Conservation (phyloP, 2,113 vertebrate species). For the Nicator chloris region DNA sequence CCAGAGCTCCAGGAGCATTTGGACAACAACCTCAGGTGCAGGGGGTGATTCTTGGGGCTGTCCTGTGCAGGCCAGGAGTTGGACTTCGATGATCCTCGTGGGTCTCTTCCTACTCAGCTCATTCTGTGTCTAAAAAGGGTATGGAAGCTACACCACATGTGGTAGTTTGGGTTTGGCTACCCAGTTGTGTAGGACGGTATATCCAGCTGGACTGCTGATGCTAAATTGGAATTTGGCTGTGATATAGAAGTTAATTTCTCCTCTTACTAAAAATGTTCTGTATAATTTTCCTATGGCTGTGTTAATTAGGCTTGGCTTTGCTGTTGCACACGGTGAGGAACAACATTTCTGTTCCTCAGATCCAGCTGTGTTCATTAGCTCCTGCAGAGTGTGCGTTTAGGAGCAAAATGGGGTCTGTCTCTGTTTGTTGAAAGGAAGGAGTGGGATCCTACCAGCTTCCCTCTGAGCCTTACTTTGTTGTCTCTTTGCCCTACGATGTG, state of each 20-base stretch:
- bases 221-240: background rate
- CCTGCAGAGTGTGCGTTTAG: background rate
- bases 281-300: background rate
- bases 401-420: background rate
- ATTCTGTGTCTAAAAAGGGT: background rate
- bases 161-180: accelerated
- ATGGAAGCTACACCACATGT: background rate
- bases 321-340: background rate
- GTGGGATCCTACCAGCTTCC: background rate
- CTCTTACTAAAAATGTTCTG: background rate
- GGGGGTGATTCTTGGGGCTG: background rate
- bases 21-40: background rate
- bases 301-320: background rate
- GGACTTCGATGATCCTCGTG: background rate
- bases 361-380: background rate
- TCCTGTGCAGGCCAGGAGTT: background rate
- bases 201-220: background rate
- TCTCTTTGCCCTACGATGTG: background rate
- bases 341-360: background rate
- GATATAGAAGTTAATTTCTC: background rate
- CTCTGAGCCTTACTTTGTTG: background rate
- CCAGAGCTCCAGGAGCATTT: background rate
- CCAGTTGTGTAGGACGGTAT: background rate
- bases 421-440: background rate
- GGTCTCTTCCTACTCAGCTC: background rate